A percentile compares a stretch with the other conserved stretches of the same genome.
These are phyloP conservation scores for Pelagia noctiluca DNA, from an alignment of 30 jellyfish, hydroid and myxozoan species.

Conservation along the genomic window DNA sequence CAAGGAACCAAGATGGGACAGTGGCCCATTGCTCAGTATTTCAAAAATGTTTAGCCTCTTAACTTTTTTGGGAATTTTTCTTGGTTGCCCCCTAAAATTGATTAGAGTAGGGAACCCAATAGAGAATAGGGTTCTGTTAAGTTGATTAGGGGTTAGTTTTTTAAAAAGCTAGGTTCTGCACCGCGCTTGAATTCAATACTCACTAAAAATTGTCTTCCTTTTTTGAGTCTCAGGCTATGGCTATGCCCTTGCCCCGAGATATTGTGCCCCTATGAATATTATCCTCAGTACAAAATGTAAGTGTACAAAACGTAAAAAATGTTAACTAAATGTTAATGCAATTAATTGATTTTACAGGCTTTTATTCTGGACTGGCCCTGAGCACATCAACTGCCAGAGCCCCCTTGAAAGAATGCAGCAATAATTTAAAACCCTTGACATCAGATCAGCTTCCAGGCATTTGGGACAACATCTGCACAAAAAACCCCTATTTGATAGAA, in stretches of 20 bases:
- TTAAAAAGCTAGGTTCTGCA: neutral
- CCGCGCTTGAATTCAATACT: neutral
- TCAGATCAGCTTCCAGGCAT: slow-evolving; percentile 8
- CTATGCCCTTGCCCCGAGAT: neutral
- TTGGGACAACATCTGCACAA: slow-evolving; percentile 2
- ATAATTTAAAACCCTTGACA: neutral
- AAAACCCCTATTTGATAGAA: neutral
- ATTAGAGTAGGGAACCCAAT: too few species aligned
- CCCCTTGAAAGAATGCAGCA: slow-evolving; percentile 3
- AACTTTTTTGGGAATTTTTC: too few species aligned
- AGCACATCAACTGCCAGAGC: slow-evolving; percentile 7
- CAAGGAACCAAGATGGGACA: too few species aligned
- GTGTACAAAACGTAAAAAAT: neutral
- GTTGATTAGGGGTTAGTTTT: too few species aligned
- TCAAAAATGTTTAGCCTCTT: too few species aligned
- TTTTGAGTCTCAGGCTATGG: slow-evolving; percentile 1
- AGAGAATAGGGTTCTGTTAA: too few species aligned
- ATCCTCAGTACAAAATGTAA: neutral
- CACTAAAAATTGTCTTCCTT: slow-evolving; percentile 2
- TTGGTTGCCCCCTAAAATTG: too few species aligned
- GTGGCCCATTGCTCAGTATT: too few species aligned
- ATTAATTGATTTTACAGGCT: neutral
- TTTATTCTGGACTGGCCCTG: slow-evolving; percentile 8
- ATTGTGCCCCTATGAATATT: neutral
- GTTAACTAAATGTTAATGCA: neutral